phyloP scores from a whole-genome alignment of 2,113 vertebrate genomes.

The Arothron firmamentum region DNA sequence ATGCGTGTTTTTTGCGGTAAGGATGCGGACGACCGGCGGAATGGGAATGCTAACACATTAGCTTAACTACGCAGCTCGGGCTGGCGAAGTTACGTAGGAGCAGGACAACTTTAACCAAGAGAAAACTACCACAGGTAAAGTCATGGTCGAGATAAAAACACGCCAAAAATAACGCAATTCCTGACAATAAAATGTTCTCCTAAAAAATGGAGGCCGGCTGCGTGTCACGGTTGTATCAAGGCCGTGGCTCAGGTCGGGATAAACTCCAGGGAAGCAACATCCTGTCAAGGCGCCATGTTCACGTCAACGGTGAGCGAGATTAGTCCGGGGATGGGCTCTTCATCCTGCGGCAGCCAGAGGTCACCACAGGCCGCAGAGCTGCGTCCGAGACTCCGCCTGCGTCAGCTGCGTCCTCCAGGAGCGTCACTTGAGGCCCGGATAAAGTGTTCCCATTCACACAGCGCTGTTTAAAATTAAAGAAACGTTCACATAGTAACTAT shows the following conservation, averaged over 20 bases:
- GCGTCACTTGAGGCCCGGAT: neutral
- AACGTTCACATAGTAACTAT: too few species aligned
- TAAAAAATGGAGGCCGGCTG: too few species aligned
- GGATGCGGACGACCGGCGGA: conserved; percentile 10
- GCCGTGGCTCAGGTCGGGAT: neutral
- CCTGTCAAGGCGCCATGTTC: conserved; percentile 9
- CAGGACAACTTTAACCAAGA: too few species aligned
- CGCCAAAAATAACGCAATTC: neutral
- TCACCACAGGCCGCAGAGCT: conserved; percentile 37
- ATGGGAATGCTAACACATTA: conserved; percentile 3
- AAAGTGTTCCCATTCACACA: too few species aligned
- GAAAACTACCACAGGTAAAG: neutral
- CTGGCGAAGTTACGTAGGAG: neutral
- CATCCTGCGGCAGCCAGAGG: conserved; percentile 50
- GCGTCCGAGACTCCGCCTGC: neutral
- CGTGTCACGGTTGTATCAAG: neutral
- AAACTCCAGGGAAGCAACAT: neutral
- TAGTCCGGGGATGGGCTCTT: conserved; percentile 8
- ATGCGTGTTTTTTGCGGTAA: conserved; percentile 5
- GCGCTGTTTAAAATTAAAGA: too few species aligned
- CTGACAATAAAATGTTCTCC: too few species aligned
- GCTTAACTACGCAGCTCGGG: conserved; percentile 29
- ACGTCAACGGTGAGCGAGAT: conserved; percentile 2
- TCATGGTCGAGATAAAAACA: neutral
- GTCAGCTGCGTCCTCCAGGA: neutral